These are phyloP conservation scores for Kradibia gibbosae DNA, from an alignment of 1,140 invertebrate species.

Conservation along the genomic window DNA sequence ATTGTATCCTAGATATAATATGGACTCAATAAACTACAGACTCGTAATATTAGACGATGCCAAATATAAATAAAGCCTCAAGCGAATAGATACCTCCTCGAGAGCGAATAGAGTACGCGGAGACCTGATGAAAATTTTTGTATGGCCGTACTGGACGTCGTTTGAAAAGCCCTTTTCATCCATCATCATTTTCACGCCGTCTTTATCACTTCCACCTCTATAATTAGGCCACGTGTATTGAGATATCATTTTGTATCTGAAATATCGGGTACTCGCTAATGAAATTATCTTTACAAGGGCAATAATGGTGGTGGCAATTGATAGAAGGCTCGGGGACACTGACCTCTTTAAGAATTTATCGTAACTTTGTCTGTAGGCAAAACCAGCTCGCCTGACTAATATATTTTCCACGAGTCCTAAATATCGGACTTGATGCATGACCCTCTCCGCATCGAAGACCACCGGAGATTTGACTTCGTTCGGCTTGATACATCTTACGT, in stretches of 20 bases:
- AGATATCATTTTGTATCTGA: conserved; percentile 96
- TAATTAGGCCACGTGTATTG: conserved; percentile 96
- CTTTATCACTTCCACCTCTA: conserved; percentile 81
- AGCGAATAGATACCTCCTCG: conserved; percentile 80
- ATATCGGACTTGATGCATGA: conserved; percentile 92
- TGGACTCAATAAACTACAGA: no score
- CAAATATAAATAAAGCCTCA: no score
- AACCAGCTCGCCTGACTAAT: conserved; percentile 92
- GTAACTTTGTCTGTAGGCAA: conserved; percentile 92
- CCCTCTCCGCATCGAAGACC: conserved; percentile 84
- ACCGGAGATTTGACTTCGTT: conserved; percentile 92
- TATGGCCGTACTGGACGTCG: conserved; percentile 95
- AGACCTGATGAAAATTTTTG: conserved; percentile 94
- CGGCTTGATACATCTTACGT: conserved; percentile 96
- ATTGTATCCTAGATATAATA: no score
- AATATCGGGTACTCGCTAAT: not conserved
- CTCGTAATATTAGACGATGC: no score
- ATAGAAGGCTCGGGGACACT: not conserved
- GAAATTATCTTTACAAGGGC: not conserved
- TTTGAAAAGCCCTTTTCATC: conserved; percentile 83
- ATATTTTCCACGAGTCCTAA: conserved; percentile 94
- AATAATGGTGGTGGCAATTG: not conserved
- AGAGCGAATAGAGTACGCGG: conserved; percentile 91
- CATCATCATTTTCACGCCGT: conserved; percentile 88
- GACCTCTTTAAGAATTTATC: conserved; percentile 88